Conservation (phyloP, 2,797 vertebrate species). For the Acomys russatus region DNA sequence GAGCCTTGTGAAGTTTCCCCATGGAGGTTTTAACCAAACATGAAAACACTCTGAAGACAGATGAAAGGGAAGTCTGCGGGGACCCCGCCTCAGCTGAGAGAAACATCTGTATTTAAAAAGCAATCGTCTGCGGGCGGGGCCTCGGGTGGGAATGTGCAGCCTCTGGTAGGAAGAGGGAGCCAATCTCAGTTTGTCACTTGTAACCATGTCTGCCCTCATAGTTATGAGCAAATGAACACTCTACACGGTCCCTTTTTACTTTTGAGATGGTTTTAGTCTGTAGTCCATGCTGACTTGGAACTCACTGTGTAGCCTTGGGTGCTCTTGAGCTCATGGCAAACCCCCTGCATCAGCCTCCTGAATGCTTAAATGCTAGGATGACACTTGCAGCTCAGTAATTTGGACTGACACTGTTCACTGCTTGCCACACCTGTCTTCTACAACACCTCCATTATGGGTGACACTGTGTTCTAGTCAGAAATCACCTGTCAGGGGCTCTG, state of each 20-base stretch:
- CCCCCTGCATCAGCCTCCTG: not conserved
- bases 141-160: not conserved
- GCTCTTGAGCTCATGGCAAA: not conserved
- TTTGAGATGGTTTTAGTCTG: not conserved
- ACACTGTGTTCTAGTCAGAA: constrained; percentile 17
- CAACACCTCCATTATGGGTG: not conserved
- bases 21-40: constrained; percentile 47
- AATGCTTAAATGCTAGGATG: not conserved
- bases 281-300: not conserved
- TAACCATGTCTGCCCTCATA: not conserved
- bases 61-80: constrained; percentile 66
- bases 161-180: not conserved
- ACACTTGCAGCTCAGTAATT: not conserved
- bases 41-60: constrained; percentile 69
- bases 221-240: not conserved
- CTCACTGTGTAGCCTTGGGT: not conserved
- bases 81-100: not conserved
- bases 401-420: not conserved
- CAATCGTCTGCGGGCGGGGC: not conserved
- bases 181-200: not conserved
- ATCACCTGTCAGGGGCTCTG: not conserved
- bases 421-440: not conserved
- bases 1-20: constrained; percentile 70
- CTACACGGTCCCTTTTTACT: fast-evolving
- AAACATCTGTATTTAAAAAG: not conserved